phyloP scores from a whole-genome alignment of 2,113 vertebrate genomes.

The Indicator maculatus region DNA sequence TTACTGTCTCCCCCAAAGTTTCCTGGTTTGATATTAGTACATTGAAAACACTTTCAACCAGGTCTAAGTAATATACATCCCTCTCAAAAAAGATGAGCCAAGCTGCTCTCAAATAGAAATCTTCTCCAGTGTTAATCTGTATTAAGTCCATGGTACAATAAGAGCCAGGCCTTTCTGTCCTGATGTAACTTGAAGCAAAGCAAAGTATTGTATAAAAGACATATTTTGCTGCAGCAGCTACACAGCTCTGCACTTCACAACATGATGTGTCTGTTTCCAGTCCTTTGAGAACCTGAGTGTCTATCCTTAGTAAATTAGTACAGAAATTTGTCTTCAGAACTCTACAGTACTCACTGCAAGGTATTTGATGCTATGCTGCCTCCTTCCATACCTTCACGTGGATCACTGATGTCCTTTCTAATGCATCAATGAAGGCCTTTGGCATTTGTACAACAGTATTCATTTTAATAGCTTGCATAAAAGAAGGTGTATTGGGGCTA shows the following conservation, averaged over 20 bases:
- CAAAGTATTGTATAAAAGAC: background rate
- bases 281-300: background rate
- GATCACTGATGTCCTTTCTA: background rate
- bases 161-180: background rate
- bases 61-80: background rate
- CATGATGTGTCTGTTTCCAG: background rate
- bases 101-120: background rate
- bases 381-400: background rate
- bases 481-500: background rate
- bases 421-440: background rate
- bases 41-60: background rate
- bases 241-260: background rate
- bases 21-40: background rate
- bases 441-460: background rate
- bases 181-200: background rate
- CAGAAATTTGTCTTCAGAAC: background rate
- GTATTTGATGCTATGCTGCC: background rate
- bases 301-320: background rate
- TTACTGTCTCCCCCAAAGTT: background rate
- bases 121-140: background rate
- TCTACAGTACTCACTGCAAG: background rate
- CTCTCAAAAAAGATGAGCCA: fast-evolving
- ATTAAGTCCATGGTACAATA: background rate
- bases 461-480: background rate
- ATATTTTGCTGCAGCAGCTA: background rate